Evolutionary conservation across 2,888 invertebrate genomes (phyloP).

Genomic region (Branchinecta sandiegonensis): DNA sequence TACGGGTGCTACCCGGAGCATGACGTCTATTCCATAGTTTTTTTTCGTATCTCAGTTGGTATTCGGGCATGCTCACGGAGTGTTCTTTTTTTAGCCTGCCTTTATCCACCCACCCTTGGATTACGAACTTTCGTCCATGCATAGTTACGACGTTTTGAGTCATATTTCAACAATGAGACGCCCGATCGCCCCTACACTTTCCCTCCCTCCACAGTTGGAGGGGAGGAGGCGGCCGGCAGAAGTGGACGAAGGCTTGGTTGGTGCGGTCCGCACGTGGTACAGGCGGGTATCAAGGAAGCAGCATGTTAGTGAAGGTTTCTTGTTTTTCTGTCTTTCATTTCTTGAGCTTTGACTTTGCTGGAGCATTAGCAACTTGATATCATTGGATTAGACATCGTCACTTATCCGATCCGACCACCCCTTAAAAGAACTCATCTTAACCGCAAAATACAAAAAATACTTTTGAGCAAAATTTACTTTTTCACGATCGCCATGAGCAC

Average conservation of each 20-base stretch:
- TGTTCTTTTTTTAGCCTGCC: slow-evolving; percentile 12
- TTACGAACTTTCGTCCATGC: slow-evolving; percentile 10
- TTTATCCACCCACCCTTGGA: slow-evolving; percentile 12
- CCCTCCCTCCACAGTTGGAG: slow-evolving; percentile 7
- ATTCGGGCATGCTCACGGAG: neutral
- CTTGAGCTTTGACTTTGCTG: neutral
- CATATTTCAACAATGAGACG: slow-evolving; percentile 12
- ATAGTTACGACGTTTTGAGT: slow-evolving; percentile 13
- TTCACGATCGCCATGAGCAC: no score
- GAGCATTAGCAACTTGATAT: no score
- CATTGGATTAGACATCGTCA: no score
- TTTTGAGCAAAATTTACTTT: no score
- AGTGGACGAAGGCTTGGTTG: neutral
- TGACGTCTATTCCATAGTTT: no score
- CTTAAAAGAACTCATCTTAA: no score
- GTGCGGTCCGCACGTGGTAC: slow-evolving; percentile 14
- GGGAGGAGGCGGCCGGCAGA: slow-evolving; percentile 5
- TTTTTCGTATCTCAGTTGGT: no score
- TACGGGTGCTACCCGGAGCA: no score
- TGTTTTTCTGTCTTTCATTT: neutral
- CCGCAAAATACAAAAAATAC: no score
- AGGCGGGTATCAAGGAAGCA: slow-evolving; percentile 11
- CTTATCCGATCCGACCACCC: no score
- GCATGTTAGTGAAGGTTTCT: slow-evolving; percentile 16
- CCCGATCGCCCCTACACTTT: neutral